A percentile compares a stretch with the other conserved stretches of the same genome.
Conservation (phyloP, 2,888 invertebrate species). For the Amblyjoppa fuscipennis region DNA sequence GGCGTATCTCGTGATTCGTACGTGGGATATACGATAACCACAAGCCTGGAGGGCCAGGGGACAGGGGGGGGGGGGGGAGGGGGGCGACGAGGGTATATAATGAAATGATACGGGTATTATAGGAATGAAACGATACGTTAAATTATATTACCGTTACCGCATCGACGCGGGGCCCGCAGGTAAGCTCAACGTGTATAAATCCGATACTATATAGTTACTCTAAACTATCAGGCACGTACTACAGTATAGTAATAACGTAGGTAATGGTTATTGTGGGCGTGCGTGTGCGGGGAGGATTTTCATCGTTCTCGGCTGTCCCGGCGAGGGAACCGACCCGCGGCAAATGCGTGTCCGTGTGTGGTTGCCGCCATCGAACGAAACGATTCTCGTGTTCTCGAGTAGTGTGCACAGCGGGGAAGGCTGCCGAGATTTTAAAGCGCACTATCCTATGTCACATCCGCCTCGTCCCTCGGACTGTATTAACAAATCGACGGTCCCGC, state of each 20-base stretch:
- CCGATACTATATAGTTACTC: background rate
- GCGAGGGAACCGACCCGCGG: background rate
- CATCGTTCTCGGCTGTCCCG: slow-evolving; percentile 38
- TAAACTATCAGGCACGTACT: slow-evolving; percentile 29
- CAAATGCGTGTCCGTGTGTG: background rate
- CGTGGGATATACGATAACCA: slow-evolving; percentile 1
- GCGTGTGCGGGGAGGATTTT: slow-evolving; percentile 41
- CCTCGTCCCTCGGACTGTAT: slow-evolving; percentile 42
- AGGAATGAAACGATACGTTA: slow-evolving; percentile 59
- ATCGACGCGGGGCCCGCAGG: slow-evolving; percentile 37
- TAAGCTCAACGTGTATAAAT: slow-evolving; percentile 1
- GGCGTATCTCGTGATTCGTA: slow-evolving; percentile 62
- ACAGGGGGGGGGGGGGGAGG: background rate
- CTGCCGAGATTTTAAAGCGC: slow-evolving; percentile 15
- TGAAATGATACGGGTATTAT: slow-evolving; percentile 68
- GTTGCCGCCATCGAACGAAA: slow-evolving; percentile 57
- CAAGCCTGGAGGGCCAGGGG: background rate
- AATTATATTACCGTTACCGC: slow-evolving; percentile 62
- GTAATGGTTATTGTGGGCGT: slow-evolving; percentile 59
- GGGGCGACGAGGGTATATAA: slow-evolving; percentile 36
- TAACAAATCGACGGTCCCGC: slow-evolving; percentile 54
- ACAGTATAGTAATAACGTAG: slow-evolving; percentile 47
- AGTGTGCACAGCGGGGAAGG: slow-evolving; percentile 22
- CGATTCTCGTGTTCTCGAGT: slow-evolving; percentile 48
- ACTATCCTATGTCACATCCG: slow-evolving; percentile 43